Percentiles rank a stretch among this genome's conserved stretches.
Conservation (phyloP, 2,888 invertebrate genomes). For the Nephrotoma guestfalica region DNA sequence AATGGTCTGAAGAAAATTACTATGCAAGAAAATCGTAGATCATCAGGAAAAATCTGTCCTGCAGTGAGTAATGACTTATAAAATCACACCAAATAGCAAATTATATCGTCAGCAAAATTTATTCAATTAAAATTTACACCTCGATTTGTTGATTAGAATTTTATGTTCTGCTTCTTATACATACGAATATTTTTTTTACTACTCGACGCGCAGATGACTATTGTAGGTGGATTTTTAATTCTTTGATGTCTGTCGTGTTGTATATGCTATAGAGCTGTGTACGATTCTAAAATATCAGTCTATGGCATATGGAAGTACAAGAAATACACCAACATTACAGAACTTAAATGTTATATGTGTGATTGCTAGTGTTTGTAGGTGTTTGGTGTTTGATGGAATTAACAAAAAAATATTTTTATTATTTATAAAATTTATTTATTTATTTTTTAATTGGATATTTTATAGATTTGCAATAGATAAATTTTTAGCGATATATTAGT, state of each 20-base stretch:
- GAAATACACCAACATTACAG: not conserved
- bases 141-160: not conserved
- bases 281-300: not conserved
- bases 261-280: not conserved
- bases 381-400: not conserved
- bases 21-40: no score
- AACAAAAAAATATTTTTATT: not conserved
- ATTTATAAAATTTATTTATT: not conserved
- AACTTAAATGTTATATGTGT: not conserved
- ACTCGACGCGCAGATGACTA: not conserved
- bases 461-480: not conserved
- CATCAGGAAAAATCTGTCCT: no score
- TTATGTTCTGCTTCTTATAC: not conserved
- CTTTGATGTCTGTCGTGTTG: not conserved
- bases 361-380: not conserved
- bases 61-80: no score
- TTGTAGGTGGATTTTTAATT: not conserved
- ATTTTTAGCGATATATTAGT: not conserved
- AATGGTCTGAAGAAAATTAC: no score
- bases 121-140: not conserved
- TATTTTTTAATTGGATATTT: not conserved
- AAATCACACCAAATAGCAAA: not conserved
- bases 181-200: not conserved
- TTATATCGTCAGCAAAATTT: not conserved
- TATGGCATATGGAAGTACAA: not conserved